Evolutionary conservation across 2,888 invertebrate genomes (phyloP).

Genomic region (Oegoconia quadripuncta): DNA sequence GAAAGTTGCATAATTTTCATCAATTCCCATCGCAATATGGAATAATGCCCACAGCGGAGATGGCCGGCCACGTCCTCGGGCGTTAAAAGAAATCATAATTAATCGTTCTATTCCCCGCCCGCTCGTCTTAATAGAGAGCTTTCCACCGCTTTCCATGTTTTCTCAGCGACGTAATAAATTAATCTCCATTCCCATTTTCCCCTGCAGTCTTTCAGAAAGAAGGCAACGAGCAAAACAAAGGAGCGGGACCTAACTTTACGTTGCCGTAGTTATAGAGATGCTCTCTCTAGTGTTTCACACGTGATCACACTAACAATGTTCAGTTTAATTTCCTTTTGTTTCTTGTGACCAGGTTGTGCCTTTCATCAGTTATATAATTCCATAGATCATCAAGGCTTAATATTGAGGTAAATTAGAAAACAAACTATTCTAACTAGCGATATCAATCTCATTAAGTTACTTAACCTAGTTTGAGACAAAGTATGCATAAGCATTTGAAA

Average conservation of each 20-base stretch:
- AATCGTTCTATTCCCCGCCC: slow-evolving; percentile 64
- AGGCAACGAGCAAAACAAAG: slow-evolving; percentile 57
- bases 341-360: too few relatives aligned
- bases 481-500: too few relatives aligned
- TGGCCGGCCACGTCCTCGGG: slow-evolving; percentile 44
- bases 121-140: slow-evolving; percentile 72
- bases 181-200: slow-evolving; percentile 67
- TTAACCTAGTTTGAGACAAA: too few relatives aligned
- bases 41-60: slow-evolving; percentile 31
- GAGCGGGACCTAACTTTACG: slow-evolving; percentile 42
- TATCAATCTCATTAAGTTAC: too few relatives aligned
- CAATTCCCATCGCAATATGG: slow-evolving; percentile 29
- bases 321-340: background rate
- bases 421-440: too few relatives aligned
- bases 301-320: background rate
- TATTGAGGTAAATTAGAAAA: too few relatives aligned
- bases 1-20: background rate
- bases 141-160: slow-evolving; percentile 68
- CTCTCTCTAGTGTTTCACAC: background rate
- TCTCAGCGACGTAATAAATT: slow-evolving; percentile 72
- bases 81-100: slow-evolving; percentile 77
- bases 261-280: slow-evolving; percentile 4
- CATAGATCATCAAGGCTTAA: too few relatives aligned
- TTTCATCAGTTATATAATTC: too few relatives aligned
- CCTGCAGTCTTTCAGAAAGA: slow-evolving; percentile 28